Evolutionary conservation across 1,140 invertebrate species (phyloP).

Genomic region (Drosophila serrata): DNA sequence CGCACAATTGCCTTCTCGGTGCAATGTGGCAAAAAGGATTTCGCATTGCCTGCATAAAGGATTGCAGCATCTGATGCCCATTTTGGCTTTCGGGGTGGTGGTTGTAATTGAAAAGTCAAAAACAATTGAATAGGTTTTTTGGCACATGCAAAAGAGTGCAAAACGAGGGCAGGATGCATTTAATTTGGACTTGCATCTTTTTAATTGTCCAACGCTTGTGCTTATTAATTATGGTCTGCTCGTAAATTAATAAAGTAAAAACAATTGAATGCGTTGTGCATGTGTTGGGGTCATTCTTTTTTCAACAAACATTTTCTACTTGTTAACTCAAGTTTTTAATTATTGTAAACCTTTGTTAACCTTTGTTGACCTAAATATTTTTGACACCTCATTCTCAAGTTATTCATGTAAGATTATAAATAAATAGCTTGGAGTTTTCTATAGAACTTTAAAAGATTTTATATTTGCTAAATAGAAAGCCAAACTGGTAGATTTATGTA

Average conservation of each 20-base stretch:
- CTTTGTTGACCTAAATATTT: too few species aligned
- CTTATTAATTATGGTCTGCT: background rate
- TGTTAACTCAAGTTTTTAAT: background rate
- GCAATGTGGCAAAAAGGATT: conserved; percentile 70
- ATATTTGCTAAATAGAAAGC: too few species aligned
- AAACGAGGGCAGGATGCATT: background rate
- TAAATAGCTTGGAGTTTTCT: too few species aligned
- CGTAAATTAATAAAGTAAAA: conserved; percentile 5
- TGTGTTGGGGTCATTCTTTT: background rate
- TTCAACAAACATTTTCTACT: too few species aligned
- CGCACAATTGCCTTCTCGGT: conserved; percentile 77
- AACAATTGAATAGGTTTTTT: conserved; percentile 26
- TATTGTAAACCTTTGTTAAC: too few species aligned
- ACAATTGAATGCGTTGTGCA: background rate
- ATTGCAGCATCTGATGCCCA: conserved; percentile 68
- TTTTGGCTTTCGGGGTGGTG: conserved; percentile 31
- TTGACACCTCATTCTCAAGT: too few species aligned
- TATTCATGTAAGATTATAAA: too few species aligned
- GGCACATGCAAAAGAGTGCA: background rate
- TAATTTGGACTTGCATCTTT: conserved; percentile 5
- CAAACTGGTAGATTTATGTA: too few species aligned
- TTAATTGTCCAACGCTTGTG: conserved; percentile 16
- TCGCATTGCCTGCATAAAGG: conserved; percentile 46
- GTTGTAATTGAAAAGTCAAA: conserved; percentile 30
- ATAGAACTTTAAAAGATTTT: too few species aligned